Evolutionary conservation across 2,888 invertebrate species (phyloP).

Genomic region (Eupithecia tripunctaria): DNA sequence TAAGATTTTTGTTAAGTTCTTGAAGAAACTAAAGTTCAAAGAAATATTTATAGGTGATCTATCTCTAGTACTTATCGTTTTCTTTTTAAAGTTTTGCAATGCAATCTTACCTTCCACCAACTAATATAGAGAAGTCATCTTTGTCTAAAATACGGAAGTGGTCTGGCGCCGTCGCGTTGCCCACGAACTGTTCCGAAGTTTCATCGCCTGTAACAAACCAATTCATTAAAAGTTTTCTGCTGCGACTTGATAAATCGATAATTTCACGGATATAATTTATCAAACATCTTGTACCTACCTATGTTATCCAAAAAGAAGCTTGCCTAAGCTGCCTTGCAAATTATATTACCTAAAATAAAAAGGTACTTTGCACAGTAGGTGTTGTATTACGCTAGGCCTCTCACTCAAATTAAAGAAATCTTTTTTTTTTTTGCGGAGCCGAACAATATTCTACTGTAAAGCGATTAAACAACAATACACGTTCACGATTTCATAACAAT

Average conservation of each 20-base stretch:
- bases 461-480: constrained; percentile 73
- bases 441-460: constrained; percentile 71
- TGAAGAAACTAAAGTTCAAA: not conserved
- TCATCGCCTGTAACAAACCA: constrained; percentile 87
- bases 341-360: not conserved
- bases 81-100: not conserved
- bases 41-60: not conserved
- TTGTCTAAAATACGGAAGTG: constrained; percentile 95
- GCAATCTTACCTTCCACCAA: constrained; percentile 92
- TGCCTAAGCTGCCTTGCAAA: not conserved
- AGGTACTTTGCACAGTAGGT: not conserved
- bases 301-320: not conserved
- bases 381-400: constrained; percentile 12
- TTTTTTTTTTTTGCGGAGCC: constrained; percentile 57
- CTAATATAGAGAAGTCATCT: constrained; percentile 92
- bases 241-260: constrained; percentile 38
- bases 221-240: constrained; percentile 58
- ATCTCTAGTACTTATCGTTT: no score
- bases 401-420: constrained; percentile 35
- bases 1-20: not conserved
- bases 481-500: constrained; percentile 74
- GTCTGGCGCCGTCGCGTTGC: constrained; percentile 91
- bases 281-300: not conserved
- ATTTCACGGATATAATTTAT: constrained; percentile 36
- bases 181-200: constrained; percentile 89